Evolutionary conservation across 2,113 vertebrate genomes (phyloP).

Genomic region (Callopanchax toddi): DNA sequence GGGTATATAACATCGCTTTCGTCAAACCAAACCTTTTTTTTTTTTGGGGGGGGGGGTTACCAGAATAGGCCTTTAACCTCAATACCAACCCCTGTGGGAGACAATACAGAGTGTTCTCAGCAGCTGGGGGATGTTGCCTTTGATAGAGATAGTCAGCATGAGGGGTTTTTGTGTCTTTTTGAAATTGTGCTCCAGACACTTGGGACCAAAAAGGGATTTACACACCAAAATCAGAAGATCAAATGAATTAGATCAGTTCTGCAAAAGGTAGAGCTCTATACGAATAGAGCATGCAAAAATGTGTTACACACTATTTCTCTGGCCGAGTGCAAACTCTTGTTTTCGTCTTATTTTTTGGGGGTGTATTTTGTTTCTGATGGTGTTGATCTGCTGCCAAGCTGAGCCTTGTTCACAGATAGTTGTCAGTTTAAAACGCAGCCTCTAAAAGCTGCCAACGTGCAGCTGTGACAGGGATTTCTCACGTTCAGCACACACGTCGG

Average conservation of each 20-base stretch:
- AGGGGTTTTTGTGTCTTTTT: conserved; percentile 29
- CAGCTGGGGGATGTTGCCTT: conserved; percentile 33
- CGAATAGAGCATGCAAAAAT: too few species aligned
- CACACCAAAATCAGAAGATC: conserved; percentile 17
- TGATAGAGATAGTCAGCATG: conserved; percentile 35
- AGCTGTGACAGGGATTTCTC: too few species aligned
- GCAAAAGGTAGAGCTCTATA: too few species aligned
- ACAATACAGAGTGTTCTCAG: conserved; percentile 16
- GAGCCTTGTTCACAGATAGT: too few species aligned
- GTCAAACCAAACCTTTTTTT: conserved; percentile 66
- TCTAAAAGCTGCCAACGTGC: too few species aligned
- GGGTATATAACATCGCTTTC: conserved; percentile 44
- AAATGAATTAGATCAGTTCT: not conserved
- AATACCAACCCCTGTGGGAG: conserved; percentile 41
- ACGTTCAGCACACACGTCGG: too few species aligned
- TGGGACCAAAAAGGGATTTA: conserved; percentile 25
- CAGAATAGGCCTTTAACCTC: conserved; percentile 50
- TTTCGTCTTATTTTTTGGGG: not conserved
- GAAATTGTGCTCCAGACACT: conserved; percentile 16
- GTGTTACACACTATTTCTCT: not conserved
- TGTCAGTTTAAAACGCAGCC: too few species aligned
- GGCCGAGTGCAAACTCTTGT: not conserved
- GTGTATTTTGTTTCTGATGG: too few species aligned
- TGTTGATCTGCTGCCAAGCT: too few species aligned
- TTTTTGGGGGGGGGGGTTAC: conserved; percentile 66